These are phyloP conservation scores for Oryzias javanicus DNA, from an alignment of 2,113 vertebrate species.

Conservation along the genomic window DNA sequence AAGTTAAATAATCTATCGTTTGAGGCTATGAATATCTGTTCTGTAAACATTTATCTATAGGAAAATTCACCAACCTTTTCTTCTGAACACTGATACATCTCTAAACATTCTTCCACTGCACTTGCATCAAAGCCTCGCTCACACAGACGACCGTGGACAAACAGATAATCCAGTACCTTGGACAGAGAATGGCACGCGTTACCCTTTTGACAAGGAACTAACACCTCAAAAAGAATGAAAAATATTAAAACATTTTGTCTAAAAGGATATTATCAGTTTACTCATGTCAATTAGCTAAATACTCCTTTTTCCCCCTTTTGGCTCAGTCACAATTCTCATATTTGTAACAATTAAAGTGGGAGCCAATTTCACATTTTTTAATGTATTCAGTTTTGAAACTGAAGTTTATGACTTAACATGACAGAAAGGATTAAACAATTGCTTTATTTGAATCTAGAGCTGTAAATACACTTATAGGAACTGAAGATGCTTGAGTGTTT, in stretches of 20 bases:
- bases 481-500: slow-evolving; percentile 19
- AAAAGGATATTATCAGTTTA: too few species aligned
- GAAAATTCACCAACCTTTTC: slow-evolving; percentile 85
- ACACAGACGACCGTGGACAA: slow-evolving; percentile 89
- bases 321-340: too few species aligned
- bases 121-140: slow-evolving; percentile 92
- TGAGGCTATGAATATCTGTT: background rate
- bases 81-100: slow-evolving; percentile 95
- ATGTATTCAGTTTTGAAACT: too few species aligned
- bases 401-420: slow-evolving; percentile 8
- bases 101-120: slow-evolving; percentile 94
- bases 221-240: background rate
- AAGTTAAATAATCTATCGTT: background rate
- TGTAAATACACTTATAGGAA: slow-evolving; percentile 8
- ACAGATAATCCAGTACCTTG: slow-evolving; percentile 93
- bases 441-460: slow-evolving; percentile 29
- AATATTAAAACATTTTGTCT: background rate
- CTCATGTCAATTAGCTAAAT: too few species aligned
- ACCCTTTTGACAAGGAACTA: background rate
- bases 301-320: too few species aligned
- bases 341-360: too few species aligned
- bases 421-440: slow-evolving; percentile 5
- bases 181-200: slow-evolving; percentile 33
- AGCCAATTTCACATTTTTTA: too few species aligned
- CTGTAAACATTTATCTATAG: background rate